These are phyloP conservation scores for Cephus nigrinus DNA, from an alignment of 2,888 invertebrate genomes.

Conservation along the genomic window DNA sequence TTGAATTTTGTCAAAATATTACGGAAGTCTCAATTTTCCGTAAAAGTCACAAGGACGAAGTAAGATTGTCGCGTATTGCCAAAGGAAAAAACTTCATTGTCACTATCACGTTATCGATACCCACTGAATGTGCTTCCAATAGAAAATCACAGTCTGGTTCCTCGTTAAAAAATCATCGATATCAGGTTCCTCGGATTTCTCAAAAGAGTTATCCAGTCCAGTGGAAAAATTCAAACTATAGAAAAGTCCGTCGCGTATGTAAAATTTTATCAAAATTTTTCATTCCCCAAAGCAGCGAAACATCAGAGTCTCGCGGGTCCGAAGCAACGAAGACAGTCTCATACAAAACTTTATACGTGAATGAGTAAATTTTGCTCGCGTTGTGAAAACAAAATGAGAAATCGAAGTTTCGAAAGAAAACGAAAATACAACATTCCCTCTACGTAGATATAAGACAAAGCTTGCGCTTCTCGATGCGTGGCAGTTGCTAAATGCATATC, in stretches of 20 bases:
- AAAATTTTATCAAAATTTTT: neutral
- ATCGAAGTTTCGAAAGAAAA: neutral
- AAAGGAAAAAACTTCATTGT: neutral
- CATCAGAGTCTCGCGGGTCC: neutral
- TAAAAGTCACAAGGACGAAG: neutral
- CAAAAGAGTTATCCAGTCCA: neutral
- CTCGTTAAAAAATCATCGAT: neutral
- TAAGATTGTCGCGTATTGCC: neutral
- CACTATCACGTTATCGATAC: neutral
- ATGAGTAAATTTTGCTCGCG: neutral
- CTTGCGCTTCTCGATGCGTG: neutral
- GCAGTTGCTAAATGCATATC: neutral
- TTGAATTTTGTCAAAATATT: neutral
- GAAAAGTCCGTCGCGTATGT: neutral
- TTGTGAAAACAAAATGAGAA: neutral
- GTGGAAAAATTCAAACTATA: neutral
- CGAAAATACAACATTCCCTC: neutral
- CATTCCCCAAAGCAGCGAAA: neutral
- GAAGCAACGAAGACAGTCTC: neutral
- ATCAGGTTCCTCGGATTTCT: neutral
- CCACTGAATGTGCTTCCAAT: neutral
- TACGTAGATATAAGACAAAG: neutral
- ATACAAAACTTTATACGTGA: neutral
- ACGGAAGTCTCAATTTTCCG: neutral
- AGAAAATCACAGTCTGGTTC: neutral